Conservation (phyloP, 2,888 invertebrate genomes). For the Diplolepis rosae region DNA sequence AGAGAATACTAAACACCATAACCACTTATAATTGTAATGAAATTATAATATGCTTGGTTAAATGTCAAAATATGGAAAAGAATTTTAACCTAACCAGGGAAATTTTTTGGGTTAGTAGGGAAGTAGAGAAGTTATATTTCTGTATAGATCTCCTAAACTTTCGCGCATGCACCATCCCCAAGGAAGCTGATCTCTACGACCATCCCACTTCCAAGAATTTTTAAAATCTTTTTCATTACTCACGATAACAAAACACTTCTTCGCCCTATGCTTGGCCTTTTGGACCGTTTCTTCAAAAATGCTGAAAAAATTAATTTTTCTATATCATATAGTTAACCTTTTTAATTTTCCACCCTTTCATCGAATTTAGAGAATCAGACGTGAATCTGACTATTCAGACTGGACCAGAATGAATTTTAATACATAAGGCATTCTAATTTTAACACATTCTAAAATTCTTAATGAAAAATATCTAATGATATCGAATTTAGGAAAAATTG, state of each 20-base stretch:
- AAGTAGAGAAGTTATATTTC: not conserved
- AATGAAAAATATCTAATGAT: too few species aligned
- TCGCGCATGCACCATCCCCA: constrained; percentile 52
- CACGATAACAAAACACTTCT: constrained; percentile 68
- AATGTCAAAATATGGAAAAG: not conserved
- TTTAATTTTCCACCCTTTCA: not conserved
- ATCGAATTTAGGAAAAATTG: too few species aligned
- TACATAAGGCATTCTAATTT: too few species aligned
- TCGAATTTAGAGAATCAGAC: not conserved
- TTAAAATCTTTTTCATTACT: constrained; percentile 54
- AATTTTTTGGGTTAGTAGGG: constrained; percentile 13
- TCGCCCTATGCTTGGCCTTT: constrained; percentile 55
- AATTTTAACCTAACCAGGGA: not conserved
- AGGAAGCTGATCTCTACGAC: constrained; percentile 30
- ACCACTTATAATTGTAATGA: too few species aligned
- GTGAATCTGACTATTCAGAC: not conserved
- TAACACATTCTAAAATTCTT: too few species aligned
- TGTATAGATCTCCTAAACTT: not conserved
- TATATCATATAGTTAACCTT: not conserved
- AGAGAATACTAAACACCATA: too few species aligned
- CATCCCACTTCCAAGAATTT: constrained; percentile 8
- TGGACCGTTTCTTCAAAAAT: constrained; percentile 62
- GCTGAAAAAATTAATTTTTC: constrained; percentile 60
- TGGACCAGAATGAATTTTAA: not conserved
- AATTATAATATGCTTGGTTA: too few species aligned